A percentile compares a stretch with the other conserved stretches of the same genome.
Conservation (phyloP, 1,140 invertebrate genomes). For the Solenopsis fugax region DNA sequence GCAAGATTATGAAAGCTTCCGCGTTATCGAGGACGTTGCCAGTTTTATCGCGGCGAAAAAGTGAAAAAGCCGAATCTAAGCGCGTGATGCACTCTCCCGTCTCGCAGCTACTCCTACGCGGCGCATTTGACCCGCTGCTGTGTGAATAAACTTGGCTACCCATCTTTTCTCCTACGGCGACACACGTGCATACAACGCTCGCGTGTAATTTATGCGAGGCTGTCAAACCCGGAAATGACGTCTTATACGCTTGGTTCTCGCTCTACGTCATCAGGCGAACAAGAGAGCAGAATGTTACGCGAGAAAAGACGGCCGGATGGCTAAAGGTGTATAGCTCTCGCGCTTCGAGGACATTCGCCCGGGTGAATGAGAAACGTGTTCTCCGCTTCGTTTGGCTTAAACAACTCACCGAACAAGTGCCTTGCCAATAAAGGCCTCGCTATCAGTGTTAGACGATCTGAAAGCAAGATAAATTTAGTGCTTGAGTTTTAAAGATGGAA, state of each 20-base stretch:
- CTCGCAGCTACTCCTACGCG: constrained; percentile 2
- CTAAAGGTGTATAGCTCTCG: constrained; percentile 19
- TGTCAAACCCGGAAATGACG: constrained; percentile 60
- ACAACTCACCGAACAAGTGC: constrained; percentile 27
- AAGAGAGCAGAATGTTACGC: constrained; percentile 10
- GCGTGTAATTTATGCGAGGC: constrained; percentile 57
- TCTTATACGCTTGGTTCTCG: constrained; percentile 21
- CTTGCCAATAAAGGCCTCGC: constrained; percentile 6
- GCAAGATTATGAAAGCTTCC: constrained; percentile 52
- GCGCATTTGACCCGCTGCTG: background rate
- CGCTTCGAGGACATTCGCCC: background rate
- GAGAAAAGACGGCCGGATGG: background rate
- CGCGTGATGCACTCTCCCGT: constrained; percentile 33
- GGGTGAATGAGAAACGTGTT: constrained; percentile 21
- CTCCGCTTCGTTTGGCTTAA: constrained; percentile 30
- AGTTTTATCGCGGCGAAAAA: constrained; percentile 48
- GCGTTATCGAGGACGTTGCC: constrained; percentile 33
- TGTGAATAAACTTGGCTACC: constrained; percentile 50
- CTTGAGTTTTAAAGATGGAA: constrained; percentile 19
- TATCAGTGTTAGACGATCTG: constrained; percentile 29
- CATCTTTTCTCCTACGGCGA: constrained; percentile 10
- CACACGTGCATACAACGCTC: constrained; percentile 32
- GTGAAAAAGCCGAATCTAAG: constrained; percentile 56
- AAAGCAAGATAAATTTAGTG: constrained; percentile 24
- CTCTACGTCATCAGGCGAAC: constrained; percentile 8